Base-by-base conservation (phyloP, 2,888 invertebrate genomes). In the Scaptodrosophila latifasciaeformis region DNA sequence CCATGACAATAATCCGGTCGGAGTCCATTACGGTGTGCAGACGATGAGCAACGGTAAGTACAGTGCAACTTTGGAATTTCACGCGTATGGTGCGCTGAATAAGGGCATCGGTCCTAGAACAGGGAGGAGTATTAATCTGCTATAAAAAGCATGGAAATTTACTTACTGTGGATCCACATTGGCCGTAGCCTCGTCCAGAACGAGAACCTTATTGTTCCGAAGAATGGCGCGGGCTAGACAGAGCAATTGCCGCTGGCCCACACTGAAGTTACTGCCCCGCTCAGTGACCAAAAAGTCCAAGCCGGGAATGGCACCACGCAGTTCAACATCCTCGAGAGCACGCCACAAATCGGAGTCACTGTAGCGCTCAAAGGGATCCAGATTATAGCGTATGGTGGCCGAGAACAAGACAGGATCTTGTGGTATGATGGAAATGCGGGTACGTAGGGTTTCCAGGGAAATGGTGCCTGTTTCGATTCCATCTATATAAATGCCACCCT, bases 21-120 rank as follows among this genome's bases (percentile, higher is more conserved):
- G 94, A 95, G 86, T 97, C 96, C 92, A 97, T 96, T 61, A 97
- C 93, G 0, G 96, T 97, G 84, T 96, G 92, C 21, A 97, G 88
- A 35, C 97, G 90, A 87, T 97, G 96, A 2, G 96, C 96, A 29
- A 97, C 95, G 0, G 96, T 96, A 34, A 97, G 86, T 6, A 97
- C 96, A 0, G 96, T 96, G 85, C 95, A 96, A 15, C 92, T 87
- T 10, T 89, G 88, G 83, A 96, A 96, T 78, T 93, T 92, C 34
- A 88, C 88, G 51, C 95, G 88, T 52, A 96, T 95, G 0, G 96
- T 94, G 80, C 88, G 89, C 85, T 96, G 96, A 74, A 96, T 96
- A 54, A 96, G 88, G 42, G 90, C 90, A 85, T 96, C 96, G 10
- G 96, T 96, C 83, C 85, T 85, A 1, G 1, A 9, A 2, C 2